These are phyloP conservation scores for Crossaster papposus DNA, from an alignment of 53 echinoderm and acorn worm species.

Conservation along the genomic window DNA sequence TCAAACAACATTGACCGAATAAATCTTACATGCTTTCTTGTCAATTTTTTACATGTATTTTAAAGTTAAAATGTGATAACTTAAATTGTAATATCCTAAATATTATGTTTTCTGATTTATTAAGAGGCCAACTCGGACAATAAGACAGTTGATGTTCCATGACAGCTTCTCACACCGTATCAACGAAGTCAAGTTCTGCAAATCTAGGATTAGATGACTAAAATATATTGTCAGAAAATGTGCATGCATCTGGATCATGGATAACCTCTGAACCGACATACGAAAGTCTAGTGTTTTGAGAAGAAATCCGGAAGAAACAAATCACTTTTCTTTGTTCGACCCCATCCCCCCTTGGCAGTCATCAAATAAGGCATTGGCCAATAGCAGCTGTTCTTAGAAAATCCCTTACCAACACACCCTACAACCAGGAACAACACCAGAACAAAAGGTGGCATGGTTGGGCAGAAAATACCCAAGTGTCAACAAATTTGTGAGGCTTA, in stretches of 20 bases:
- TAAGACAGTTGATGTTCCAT: no score
- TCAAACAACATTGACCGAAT: no score
- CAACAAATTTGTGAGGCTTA: neutral
- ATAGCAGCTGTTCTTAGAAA: constrained; percentile 59
- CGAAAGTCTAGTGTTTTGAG: constrained; percentile 26
- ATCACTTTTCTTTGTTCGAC: constrained; percentile 43
- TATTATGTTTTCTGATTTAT: no score
- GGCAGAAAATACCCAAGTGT: neutral
- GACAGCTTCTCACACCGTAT: no score
- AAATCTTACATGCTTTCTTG: no score
- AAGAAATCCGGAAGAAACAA: constrained; percentile 44
- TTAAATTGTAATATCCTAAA: no score
- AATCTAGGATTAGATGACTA: no score
- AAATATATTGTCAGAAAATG: neutral
- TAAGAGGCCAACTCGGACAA: no score
- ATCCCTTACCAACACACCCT: constrained; percentile 45
- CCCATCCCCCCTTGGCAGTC: constrained; percentile 45
- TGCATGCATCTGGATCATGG: neutral
- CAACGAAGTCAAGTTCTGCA: no score
- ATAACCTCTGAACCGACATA: neutral
- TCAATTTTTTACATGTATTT: no score
- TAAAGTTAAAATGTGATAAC: no score
- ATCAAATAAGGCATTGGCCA: constrained; percentile 33
- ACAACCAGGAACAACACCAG: constrained; percentile 40
- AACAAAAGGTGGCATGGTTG: constrained; percentile 17